Evolutionary conservation across 2,797 vertebrate species (phyloP), one percentile per base, ranked within the genome.

Genomic region (Alosa sapidissima): DNA sequence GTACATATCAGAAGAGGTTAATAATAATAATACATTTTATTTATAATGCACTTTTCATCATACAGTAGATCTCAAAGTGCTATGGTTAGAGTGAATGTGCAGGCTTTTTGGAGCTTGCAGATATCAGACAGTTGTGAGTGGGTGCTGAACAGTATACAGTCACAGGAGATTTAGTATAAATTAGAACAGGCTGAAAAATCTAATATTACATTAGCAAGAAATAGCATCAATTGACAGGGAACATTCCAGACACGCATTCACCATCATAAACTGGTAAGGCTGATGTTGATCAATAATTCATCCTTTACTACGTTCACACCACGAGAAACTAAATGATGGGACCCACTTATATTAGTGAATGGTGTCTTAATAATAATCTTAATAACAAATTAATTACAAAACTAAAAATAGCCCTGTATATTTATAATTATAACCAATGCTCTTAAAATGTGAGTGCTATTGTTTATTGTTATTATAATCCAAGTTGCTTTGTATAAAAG

Each of bases 181-280:
- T 90, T 6, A 81, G 16, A 78, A 16, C 36, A 78, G 72, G 72
- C 72, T 21, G 41, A 45, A 41, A 75, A 21, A 47, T 78, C 36
- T 78, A 45, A 45, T 47, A 47, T 21, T 78, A 45, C 72, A 47
- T 47, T 19, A 21, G 72, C 41, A 78, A 47, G 19, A 78, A 78
- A 47, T 47, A 78, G 72, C 72, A 78, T 47, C 72, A 47, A 78
- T 45, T 47, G 72, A 36, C 72, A 19, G 21, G 36, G 72, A 41
- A 78, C 36, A 19, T 45, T 47, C 16, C 36, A 47, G 72, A 47
- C 41, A 19, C 6, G 36, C 72, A 7, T 19, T 19, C 41, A 78
- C 14, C 13, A 41, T 36, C 36, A 45, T 13, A 36, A 75, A 28
- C 68, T 36, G 41, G 36, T 19, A 45, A 16, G 41, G 72, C 41